A percentile compares a stretch with the other conserved stretches of the same genome.
phyloP scores from a whole-genome alignment of 2,113 vertebrate genomes.

The Bufo gargarizans region DNA sequence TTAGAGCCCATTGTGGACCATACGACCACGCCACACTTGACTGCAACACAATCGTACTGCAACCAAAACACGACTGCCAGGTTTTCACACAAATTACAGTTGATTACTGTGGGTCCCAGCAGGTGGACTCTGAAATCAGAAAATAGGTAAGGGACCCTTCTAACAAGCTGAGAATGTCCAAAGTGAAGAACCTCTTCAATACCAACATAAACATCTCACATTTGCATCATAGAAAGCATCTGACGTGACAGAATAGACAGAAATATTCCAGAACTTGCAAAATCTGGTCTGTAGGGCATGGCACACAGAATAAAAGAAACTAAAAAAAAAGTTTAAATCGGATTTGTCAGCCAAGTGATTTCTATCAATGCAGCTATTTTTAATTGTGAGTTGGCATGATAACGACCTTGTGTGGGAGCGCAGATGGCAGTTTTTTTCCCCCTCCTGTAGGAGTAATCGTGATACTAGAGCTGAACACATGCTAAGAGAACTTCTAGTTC shows the following conservation, averaged over 20 bases:
- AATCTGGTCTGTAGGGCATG: background rate
- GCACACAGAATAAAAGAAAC: background rate
- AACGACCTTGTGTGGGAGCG: slow-evolving; percentile 52
- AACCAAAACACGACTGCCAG: no score
- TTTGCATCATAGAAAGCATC: background rate
- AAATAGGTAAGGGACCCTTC: no score
- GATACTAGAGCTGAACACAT: slow-evolving; percentile 47
- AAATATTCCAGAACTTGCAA: background rate
- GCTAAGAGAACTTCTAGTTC: slow-evolving; percentile 39
- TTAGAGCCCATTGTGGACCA: no score
- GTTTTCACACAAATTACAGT: no score
- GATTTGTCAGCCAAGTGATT: slow-evolving; percentile 41
- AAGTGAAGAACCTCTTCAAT: no score
- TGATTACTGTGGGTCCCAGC: no score
- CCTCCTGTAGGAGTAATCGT: slow-evolving; percentile 52
- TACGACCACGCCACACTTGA: no score
- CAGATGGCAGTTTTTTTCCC: slow-evolving; percentile 52
- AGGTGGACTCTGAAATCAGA: no score
- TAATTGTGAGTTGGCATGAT: slow-evolving; percentile 56
- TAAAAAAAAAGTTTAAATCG: background rate
- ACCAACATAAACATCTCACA: background rate
- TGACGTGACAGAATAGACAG: background rate
- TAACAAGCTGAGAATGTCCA: no score
- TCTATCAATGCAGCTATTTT: slow-evolving; percentile 57
- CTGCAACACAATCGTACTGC: no score